Evolutionary conservation across 64 coral and sea anemone species (phyloP).

Genomic region (Cladopsammia gracilis): DNA sequence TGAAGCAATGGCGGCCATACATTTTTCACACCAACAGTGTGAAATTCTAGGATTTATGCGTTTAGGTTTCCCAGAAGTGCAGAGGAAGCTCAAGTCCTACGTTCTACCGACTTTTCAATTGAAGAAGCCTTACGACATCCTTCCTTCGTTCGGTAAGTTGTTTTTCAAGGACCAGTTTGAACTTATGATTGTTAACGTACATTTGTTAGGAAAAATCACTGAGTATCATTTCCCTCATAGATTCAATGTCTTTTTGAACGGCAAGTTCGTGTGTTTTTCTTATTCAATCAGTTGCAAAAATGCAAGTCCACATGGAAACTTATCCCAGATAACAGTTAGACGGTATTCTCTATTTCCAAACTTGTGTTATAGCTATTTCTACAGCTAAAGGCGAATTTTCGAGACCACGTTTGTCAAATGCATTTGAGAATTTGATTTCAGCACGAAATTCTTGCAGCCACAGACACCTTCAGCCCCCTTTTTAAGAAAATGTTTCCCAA

Average conservation of each 20-base stretch:
- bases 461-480: constrained; percentile 49
- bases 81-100: constrained; percentile 13
- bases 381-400: constrained; percentile 28
- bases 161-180: neutral
- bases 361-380: constrained; percentile 26
- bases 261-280: constrained; percentile 34
- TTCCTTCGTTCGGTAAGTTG: constrained; percentile 9
- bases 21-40: neutral
- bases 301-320: constrained; percentile 21
- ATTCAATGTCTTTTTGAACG: neutral
- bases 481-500: constrained; percentile 56
- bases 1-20: constrained; percentile 12
- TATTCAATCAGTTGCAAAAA: constrained; percentile 21
- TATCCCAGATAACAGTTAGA: constrained; percentile 20
- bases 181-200: neutral
- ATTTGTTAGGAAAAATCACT: neutral
- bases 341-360: constrained; percentile 18
- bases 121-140: constrained; percentile 1
- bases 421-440: constrained; percentile 27
- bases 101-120: constrained; percentile 4
- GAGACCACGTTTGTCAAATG: neutral
- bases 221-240: neutral
- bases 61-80: constrained; percentile 10
- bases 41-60: constrained; percentile 15
- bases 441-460: constrained; percentile 15